These are phyloP conservation scores for Ibidorhyncha struthersii DNA, from an alignment of 2,113 vertebrate species.

Conservation along the genomic window DNA sequence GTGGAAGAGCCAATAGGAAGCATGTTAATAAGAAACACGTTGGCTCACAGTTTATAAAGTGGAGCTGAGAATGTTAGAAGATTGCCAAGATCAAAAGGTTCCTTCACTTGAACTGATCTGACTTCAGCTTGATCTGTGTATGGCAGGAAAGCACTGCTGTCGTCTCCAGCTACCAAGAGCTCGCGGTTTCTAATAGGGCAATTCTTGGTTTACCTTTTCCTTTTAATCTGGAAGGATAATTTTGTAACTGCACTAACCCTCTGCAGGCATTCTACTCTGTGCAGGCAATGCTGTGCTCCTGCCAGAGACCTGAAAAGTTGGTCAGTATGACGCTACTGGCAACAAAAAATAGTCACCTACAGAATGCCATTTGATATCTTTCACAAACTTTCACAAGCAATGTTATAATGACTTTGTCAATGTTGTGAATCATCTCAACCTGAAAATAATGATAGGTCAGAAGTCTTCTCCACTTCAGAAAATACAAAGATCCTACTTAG, in stretches of 20 bases:
- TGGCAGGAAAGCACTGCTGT: neutral
- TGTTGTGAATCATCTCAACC: neutral
- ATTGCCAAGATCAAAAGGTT: neutral
- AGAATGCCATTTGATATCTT: neutral
- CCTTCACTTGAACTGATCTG: neutral
- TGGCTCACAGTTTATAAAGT: neutral
- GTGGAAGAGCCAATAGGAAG: neutral
- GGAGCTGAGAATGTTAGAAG: neutral
- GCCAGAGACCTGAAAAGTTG: neutral
- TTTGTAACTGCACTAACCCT: neutral
- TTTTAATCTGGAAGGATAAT: neutral
- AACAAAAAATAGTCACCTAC: neutral
- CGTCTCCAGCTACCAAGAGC: neutral
- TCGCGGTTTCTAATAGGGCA: neutral
- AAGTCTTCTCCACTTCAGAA: neutral
- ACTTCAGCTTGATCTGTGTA: neutral
- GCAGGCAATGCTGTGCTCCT: neutral
- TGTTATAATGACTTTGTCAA: neutral
- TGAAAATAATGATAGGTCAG: neutral
- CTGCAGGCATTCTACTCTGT: neutral
- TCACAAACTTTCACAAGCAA: neutral
- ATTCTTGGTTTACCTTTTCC: neutral
- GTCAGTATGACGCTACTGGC: neutral
- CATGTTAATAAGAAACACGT: neutral
- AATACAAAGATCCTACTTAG: neutral